Conservation (phyloP, 2,797 vertebrate species). For the Phoxinus dragarum region DNA sequence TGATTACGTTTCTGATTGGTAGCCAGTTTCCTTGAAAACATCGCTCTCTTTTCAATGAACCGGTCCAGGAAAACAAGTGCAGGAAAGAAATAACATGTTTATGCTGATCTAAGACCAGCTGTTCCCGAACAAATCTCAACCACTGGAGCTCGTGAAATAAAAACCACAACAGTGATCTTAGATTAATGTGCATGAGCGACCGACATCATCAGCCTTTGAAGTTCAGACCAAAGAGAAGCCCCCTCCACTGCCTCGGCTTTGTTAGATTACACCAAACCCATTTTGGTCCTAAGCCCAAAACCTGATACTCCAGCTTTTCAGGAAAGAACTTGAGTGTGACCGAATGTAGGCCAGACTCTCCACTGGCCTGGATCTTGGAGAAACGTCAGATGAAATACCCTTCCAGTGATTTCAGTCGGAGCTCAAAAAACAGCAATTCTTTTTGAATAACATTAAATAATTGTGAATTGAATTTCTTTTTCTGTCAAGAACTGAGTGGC, state of each 20-base stretch:
- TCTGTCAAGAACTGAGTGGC: not conserved
- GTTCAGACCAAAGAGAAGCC: constrained; percentile 51
- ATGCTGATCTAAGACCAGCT: constrained; percentile 26
- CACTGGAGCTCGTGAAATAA: constrained; percentile 42
- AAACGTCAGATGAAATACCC: constrained; percentile 43
- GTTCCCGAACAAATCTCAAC: constrained; percentile 36
- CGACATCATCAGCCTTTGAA: constrained; percentile 54
- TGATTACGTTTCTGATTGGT: not conserved
- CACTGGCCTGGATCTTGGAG: constrained; percentile 45
- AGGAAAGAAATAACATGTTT: constrained; percentile 53
- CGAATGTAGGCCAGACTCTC: constrained; percentile 37
- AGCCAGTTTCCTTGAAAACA: constrained; percentile 28
- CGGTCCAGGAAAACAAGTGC: constrained; percentile 26
- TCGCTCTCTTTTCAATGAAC: not conserved
- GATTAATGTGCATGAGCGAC: constrained; percentile 22
- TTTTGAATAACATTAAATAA: not conserved
- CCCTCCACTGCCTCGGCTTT: constrained; percentile 37
- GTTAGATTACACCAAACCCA: constrained; percentile 55
- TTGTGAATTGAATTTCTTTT: too few relatives aligned
- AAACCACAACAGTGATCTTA: constrained; percentile 42
- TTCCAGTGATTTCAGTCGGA: not conserved
- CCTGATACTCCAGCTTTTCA: constrained; percentile 59
- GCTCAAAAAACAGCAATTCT: not conserved
- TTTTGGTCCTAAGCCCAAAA: constrained; percentile 57
- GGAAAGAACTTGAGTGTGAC: constrained; percentile 46